Base-by-base conservation (phyloP, 2,797 vertebrate genomes). In the Phalloptychus januarius region DNA sequence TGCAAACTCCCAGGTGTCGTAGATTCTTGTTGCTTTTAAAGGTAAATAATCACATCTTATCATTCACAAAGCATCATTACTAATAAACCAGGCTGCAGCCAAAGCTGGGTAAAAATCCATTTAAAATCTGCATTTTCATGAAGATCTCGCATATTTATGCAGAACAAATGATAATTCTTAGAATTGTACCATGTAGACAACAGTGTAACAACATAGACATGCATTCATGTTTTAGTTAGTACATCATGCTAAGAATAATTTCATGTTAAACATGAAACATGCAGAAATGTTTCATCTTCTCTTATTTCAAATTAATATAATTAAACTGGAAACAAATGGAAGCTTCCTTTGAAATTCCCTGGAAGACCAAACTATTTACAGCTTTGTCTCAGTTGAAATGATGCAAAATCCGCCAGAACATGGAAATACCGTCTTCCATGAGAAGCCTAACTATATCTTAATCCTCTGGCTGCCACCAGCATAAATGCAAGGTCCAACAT, bases 391-490 rank as follows among this genome's bases (percentile, higher is more conserved):
- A 12, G 74, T 70, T 25, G 42, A 82, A 85, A 82, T 69, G 75
- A 82, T 78, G 76, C 46, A 25, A 44, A 82, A 40, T 70, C 71
- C 58, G 78, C 12, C n/a, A n/a, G 4, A 78, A 75, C 63, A 71
- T 15, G 11, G 61, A 79, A 50, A 79, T 12, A 65, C 36, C 28
- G 31, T 36, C 31, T 18, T 36, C 72, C 38, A 56, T 63, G 1
- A 20, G 48, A 84, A 33, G 33, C 7, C 61, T 10, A 36, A 65
- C 61, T 1, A 69, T 56, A 42, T 86, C 85, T 81, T 86, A 88
- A 91, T 89, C 88, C 90, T 86, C 76, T 45, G 81, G 79, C 83
- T 83, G 78, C 81, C 82, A 44, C 74, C 74, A 58, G 80, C 73
- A 56, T 36, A 74, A 80, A 61, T 79, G 58, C 75, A 76, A 78